Evolutionary conservation across 2,888 invertebrate species (phyloP).

Genomic region (Cryptus armator): DNA sequence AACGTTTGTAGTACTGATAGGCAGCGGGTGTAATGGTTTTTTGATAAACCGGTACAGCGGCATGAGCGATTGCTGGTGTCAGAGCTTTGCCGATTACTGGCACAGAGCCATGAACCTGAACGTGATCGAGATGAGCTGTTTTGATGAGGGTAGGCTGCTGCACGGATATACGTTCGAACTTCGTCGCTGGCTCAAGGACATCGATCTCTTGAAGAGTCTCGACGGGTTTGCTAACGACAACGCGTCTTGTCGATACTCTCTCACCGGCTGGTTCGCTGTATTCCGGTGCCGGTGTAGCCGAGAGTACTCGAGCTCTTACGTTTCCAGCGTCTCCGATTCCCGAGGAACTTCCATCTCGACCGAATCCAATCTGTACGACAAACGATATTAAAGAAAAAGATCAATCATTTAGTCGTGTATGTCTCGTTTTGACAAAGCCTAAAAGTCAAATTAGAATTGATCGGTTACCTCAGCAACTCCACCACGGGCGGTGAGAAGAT

Average conservation of each 20-base stretch:
- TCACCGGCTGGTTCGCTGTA: conserved; percentile 86
- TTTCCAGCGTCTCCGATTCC: conserved; percentile 85
- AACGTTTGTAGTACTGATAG: conserved; percentile 71
- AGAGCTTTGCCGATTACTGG: conserved; percentile 84
- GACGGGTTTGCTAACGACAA: conserved; percentile 88
- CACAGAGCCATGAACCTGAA: conserved; percentile 84
- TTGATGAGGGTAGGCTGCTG: conserved; percentile 86
- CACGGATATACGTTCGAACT: conserved; percentile 87
- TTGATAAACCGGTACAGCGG: conserved; percentile 80
- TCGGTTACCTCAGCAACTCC: conserved; percentile 82
- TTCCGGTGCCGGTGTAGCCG: conserved; percentile 87
- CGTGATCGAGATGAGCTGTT: conserved; percentile 85
- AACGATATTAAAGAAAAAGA: neutral
- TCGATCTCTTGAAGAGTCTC: conserved; percentile 88
- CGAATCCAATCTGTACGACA: conserved; percentile 80
- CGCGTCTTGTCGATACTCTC: conserved; percentile 87
- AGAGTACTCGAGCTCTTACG: conserved; percentile 86
- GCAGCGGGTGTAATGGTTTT: conserved; percentile 78
- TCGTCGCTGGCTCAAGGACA: conserved; percentile 87
- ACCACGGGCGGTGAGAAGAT: conserved; percentile 85
- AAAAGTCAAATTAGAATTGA: conserved; percentile 1
- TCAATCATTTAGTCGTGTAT: neutral
- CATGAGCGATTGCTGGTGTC: conserved; percentile 79
- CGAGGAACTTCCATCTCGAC: conserved; percentile 80
- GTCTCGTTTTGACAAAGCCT: neutral